A percentile compares a stretch with the other conserved stretches of the same genome.
Evolutionary conservation across 1,140 invertebrate genomes (phyloP).

Genomic region (Drosophila novamexicana): DNA sequence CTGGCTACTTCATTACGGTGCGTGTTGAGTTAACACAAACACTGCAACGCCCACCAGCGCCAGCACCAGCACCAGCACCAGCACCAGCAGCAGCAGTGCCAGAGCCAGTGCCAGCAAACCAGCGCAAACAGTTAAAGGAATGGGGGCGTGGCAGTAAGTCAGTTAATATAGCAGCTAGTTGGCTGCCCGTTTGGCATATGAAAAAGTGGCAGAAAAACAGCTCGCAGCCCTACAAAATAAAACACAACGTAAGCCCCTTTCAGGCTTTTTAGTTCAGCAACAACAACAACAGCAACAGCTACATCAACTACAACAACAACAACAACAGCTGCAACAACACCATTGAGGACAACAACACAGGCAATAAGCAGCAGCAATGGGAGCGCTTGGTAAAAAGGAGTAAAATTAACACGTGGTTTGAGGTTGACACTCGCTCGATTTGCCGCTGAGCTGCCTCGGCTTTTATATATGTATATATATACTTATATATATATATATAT

Average conservation of each 20-base stretch:
- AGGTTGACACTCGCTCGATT: constrained; percentile 75
- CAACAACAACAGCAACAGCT: constrained; percentile 15
- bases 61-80: background rate
- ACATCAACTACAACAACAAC: constrained; percentile 12
- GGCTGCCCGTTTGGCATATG: constrained; percentile 58
- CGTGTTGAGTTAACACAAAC: constrained; percentile 67
- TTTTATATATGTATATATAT: constrained; percentile 64
- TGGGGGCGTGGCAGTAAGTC: constrained; percentile 68
- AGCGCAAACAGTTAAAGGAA: constrained; percentile 22
- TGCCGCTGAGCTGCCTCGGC: constrained; percentile 69
- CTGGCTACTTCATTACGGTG: constrained; percentile 79
- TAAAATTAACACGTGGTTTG: constrained; percentile 82
- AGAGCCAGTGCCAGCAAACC: constrained; percentile 14
- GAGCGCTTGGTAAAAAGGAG: constrained; percentile 54
- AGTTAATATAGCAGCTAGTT: constrained; percentile 81
- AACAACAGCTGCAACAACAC: constrained; percentile 39
- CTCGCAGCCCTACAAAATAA: constrained; percentile 66
- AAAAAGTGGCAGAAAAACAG: constrained; percentile 47
- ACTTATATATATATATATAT: constrained; percentile 23
- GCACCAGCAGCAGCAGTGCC: background rate
- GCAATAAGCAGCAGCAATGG: constrained; percentile 36
- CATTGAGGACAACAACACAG: constrained; percentile 64
- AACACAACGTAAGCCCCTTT: constrained; percentile 75
- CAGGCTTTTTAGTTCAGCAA: constrained; percentile 78
- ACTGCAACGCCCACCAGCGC: constrained; percentile 26